Percentiles rank a stretch among this genome's conserved stretches.
Conservation (phyloP, 2,888 invertebrate species). For the Nomada hirtipes region DNA sequence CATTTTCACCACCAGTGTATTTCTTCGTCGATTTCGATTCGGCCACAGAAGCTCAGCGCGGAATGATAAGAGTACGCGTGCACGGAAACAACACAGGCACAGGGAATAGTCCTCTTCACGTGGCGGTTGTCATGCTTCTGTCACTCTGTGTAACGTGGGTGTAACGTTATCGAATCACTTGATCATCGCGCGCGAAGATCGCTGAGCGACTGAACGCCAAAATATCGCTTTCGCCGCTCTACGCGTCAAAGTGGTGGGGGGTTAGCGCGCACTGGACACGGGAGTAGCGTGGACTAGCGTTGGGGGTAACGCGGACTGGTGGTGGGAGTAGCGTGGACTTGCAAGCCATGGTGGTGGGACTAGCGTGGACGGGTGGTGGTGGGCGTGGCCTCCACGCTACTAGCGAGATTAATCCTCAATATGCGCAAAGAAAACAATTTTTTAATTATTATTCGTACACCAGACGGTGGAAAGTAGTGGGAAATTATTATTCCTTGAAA, state of each 20-base stretch:
- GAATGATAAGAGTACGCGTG: neutral
- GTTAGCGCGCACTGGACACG: neutral
- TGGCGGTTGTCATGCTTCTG: conserved; percentile 49
- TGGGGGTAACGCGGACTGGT: neutral
- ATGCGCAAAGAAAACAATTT: too few relatives aligned
- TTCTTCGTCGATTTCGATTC: neutral
- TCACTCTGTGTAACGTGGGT: conserved; percentile 17
- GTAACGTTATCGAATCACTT: neutral
- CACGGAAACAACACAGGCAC: conserved; percentile 37
- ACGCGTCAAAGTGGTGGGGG: neutral
- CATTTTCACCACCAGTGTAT: conserved; percentile 64
- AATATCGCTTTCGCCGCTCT: neutral
- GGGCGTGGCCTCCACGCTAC: too few relatives aligned
- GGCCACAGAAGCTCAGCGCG: neutral
- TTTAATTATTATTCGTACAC: too few relatives aligned
- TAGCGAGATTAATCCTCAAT: too few relatives aligned
- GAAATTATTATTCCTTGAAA: too few relatives aligned
- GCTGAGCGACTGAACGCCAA: conserved; percentile 43
- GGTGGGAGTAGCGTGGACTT: neutral
- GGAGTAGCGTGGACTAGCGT: neutral
- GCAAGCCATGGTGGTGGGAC: neutral
- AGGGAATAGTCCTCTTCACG: conserved; percentile 32
- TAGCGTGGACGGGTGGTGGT: too few relatives aligned
- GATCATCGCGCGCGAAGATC: conserved; percentile 52
- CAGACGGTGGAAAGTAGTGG: too few relatives aligned